Conservation (phyloP, 2,888 invertebrate genomes). For the Synanthedon formicaeformis region DNA sequence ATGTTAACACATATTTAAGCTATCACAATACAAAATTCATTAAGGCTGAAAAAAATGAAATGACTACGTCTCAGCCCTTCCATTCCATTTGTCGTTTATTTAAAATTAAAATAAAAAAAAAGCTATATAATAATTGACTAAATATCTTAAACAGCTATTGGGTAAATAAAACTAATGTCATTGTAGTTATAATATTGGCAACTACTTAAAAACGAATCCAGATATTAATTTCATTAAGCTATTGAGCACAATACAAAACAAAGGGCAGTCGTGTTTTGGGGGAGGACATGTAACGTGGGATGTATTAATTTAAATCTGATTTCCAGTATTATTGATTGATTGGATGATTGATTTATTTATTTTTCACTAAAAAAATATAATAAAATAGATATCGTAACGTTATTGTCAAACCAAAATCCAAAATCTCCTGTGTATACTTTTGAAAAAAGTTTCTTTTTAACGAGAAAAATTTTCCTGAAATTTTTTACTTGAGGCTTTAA, state of each 20-base stretch:
- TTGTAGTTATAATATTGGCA: slow-evolving; percentile 13
- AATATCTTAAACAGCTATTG: slow-evolving; percentile 61
- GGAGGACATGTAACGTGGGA: background rate
- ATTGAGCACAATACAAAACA: slow-evolving; percentile 62
- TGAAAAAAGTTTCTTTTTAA: too few species aligned
- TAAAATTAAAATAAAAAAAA: slow-evolving; percentile 31
- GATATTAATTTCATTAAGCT: slow-evolving; percentile 32
- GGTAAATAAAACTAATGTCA: slow-evolving; percentile 52
- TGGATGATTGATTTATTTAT: too few species aligned
- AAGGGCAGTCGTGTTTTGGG: slow-evolving; percentile 45
- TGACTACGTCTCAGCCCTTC: slow-evolving; percentile 41
- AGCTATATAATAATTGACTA: slow-evolving; percentile 68
- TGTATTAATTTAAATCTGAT: background rate
- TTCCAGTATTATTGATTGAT: too few species aligned
- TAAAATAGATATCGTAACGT: too few species aligned
- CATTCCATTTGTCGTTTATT: slow-evolving; percentile 23
- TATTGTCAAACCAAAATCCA: too few species aligned
- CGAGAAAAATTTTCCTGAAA: too few species aligned
- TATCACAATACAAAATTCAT: slow-evolving; percentile 28
- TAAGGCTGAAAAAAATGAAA: slow-evolving; percentile 27
- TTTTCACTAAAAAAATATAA: too few species aligned
- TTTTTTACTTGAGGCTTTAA: too few species aligned
- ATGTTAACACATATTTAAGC: slow-evolving; percentile 17
- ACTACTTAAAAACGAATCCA: slow-evolving; percentile 1
- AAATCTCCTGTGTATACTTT: too few species aligned